Evolutionary conservation across 2,113 vertebrate species (phyloP), one percentile per base, ranked within the genome.

Genomic region (Seriola quinqueradiata): DNA sequence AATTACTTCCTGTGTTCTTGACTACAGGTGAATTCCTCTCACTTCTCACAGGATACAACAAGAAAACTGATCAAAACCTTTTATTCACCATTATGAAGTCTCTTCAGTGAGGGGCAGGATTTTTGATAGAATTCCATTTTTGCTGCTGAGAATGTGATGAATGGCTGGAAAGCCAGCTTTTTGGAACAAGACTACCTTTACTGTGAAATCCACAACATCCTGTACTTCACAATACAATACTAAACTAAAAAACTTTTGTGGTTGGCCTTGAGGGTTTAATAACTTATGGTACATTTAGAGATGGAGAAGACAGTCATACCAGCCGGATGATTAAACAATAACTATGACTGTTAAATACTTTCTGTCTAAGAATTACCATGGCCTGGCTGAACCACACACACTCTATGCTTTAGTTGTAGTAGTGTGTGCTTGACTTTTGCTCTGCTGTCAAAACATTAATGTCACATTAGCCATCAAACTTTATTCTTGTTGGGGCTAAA

Each of bases 391-490:
- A 42, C n/a, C 13, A 63, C 0, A 63, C n/a, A 61, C 42, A 57
- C 32, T 34, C 36, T 70, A 14, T 32, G 8, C 16, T 60, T 38
- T 13, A 40, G n/a, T n/a, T 59, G 13, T 59, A 42, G 14, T 69
- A 23, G 28, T 63, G 61, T 73, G 40, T 13, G 57, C 17, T 70
- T 65, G 28, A 72, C 69, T 54, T 77, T 84, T 67, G 42, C 61
- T 60, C 25, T 67, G 54, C 81, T 84, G 66, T 78, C 70, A 75
- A 19, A 12, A 36, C 50, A 79, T 54, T 77, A 77, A 81, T 14
- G 46, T 89, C 76, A 85, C 32, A 70, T 84, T 77, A 73, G 64
- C 23, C 55, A 65, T 81, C 69, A 77, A 77, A 68, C 28, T 84
- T 70, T 57, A 21, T 84, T 76, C 50, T 71, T 50, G 58, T 40